Base-by-base conservation (phyloP, 1,140 invertebrate genomes). In the Drosophila albomicans region DNA sequence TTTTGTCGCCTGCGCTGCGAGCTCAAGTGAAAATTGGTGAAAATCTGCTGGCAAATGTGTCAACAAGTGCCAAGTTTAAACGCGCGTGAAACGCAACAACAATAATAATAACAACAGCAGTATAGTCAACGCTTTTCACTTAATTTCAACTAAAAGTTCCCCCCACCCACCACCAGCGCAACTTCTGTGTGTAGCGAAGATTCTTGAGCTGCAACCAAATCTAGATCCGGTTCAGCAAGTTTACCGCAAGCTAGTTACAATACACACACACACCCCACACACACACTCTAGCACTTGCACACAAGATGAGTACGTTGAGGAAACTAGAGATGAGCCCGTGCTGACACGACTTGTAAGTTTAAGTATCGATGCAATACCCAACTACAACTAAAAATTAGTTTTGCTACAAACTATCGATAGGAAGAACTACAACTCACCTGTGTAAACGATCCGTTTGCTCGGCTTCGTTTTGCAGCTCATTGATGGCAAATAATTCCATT, bases 401-500 rank as follows among this genome's bases (percentile, higher is more conserved):
- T 25, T 25, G 20, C 20, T 25, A 25, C 20, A 25, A 16, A 38
- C 15, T 32, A 32, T 56, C 52, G 28, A 16, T 38, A 56, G 1
- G 7, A 25, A 25, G 5, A 38, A 48, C 16, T 16, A 56, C 54
- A 11, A 82, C 85, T 94, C 93, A 98, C 98, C 96, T 96, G 93
- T 98, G 96, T 92, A 99, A 98, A 93, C 97, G 95, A 92, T 98
- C 96, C 90, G 97, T 95, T 93, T 99, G 98, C 90, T 97, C 95
- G 81, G 96, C 94, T 76, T 96, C 95, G 91, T 95, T 96, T 11
- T 95, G 94, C 75, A 96, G 92, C 86, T 98, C 95, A 81, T 99
- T 96, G 58, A 98, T 96, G 67, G 96, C 94, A 93, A 99, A 98
- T 46, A 99, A 94, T 71, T 96, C 95, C 93, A 97, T 96, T 93